Percentiles rank a stretch among this genome's conserved stretches.
Conservation (phyloP, 2,797 vertebrate species). For the Argya squamiceps region DNA sequence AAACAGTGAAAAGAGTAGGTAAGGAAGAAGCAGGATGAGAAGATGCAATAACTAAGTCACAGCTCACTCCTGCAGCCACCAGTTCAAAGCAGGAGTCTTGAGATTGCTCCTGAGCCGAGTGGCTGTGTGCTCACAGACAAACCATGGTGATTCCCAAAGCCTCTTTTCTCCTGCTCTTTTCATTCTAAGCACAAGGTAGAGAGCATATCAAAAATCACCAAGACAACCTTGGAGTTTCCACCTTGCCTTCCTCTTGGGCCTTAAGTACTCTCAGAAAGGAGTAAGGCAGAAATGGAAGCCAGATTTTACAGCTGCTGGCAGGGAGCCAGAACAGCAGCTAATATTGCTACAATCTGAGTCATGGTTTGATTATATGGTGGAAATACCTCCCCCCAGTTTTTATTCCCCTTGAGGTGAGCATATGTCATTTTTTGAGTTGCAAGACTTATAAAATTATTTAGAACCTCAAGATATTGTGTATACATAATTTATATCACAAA, state of each 20-base stretch:
- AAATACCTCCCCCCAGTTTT: accelerated
- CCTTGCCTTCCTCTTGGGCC: neutral
- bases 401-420: accelerated
- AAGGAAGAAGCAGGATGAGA: neutral
- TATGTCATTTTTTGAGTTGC: neutral
- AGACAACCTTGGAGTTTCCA: neutral
- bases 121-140: neutral
- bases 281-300: neutral
- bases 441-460: neutral
- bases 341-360: neutral
- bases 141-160: accelerated
- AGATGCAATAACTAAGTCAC: neutral
- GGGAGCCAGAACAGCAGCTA: neutral
- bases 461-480: neutral
- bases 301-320: neutral
- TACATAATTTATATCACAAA: neutral
- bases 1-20: neutral
- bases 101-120: neutral
- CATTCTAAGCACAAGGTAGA: neutral
- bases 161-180: neutral
- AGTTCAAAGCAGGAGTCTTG: neutral
- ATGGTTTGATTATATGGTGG: neutral
- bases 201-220: neutral
- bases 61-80: neutral
- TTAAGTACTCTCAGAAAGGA: neutral